phyloP scores from a whole-genome alignment of 2,888 invertebrate genomes.

The Meteorus cinctellus region DNA sequence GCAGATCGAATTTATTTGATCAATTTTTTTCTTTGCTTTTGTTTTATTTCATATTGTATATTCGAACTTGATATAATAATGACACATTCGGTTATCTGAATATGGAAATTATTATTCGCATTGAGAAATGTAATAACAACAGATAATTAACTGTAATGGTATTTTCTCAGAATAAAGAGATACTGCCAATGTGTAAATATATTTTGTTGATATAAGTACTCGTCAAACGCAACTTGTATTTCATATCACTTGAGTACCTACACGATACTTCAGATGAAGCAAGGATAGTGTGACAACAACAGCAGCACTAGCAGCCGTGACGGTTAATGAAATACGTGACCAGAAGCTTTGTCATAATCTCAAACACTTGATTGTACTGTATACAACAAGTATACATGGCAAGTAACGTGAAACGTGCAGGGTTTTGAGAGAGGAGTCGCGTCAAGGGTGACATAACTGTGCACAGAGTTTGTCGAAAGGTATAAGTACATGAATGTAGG shows the following conservation, averaged over 20 bases:
- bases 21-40: too few species aligned
- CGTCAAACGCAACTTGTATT: constrained; percentile 49
- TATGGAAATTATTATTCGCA: too few species aligned
- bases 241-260: constrained; percentile 19
- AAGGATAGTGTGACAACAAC: constrained; percentile 26
- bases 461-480: constrained; percentile 35
- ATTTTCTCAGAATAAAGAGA: constrained; percentile 59
- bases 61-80: too few species aligned
- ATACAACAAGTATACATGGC: constrained; percentile 25
- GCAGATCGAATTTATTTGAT: too few species aligned
- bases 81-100: too few species aligned
- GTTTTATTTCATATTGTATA: too few species aligned
- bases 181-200: constrained; percentile 64
- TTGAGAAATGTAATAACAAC: constrained; percentile 26
- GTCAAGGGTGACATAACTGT: constrained; percentile 30
- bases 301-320: constrained; percentile 59
- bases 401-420: constrained; percentile 20
- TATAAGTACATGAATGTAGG: neutral
- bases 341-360: constrained; percentile 72
- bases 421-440: constrained; percentile 26
- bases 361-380: constrained; percentile 70
- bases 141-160: constrained; percentile 68
- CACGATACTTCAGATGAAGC: neutral
- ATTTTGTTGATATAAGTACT: constrained; percentile 60
- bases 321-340: constrained; percentile 74